A percentile compares a stretch with the other conserved stretches of the same genome.
phyloP scores from a whole-genome alignment of 1,140 invertebrate species.

The Drosophila tsacasi region DNA sequence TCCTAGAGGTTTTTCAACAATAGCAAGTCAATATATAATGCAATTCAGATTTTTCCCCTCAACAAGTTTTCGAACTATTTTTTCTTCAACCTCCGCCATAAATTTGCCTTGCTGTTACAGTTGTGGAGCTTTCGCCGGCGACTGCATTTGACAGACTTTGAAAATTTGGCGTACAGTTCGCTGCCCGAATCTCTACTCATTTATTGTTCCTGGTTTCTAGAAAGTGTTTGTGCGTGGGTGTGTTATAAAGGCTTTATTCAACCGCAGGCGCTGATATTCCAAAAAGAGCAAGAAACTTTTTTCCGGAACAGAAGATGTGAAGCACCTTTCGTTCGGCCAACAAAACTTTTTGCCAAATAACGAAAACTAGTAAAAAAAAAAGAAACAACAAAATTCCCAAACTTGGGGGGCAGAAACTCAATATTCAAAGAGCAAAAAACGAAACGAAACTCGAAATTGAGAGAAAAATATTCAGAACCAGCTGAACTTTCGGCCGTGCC shows the following conservation, averaged over 20 bases:
- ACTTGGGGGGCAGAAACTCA: conserved; percentile 22
- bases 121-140: conserved; percentile 27
- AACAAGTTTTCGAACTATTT: conserved; percentile 40
- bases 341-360: conserved; percentile 37
- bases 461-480: conserved; percentile 22
- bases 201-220: conserved; percentile 2
- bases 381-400: conserved; percentile 5
- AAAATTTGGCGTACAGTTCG: conserved; percentile 30
- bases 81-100: conserved; percentile 17
- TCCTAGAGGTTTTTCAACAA: conserved; percentile 17
- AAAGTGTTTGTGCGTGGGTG: background rate
- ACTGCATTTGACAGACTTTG: conserved; percentile 51
- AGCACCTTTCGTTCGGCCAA: conserved; percentile 37
- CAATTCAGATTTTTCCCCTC: conserved; percentile 31
- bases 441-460: conserved; percentile 1
- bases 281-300: conserved; percentile 51
- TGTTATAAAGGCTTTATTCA: conserved; percentile 34
- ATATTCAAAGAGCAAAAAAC: conserved; percentile 21
- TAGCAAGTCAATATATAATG: conserved; percentile 35
- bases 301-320: conserved; percentile 35
- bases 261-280: conserved; percentile 43
- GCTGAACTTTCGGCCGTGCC: conserved; percentile 20
- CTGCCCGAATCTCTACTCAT: conserved; percentile 2
- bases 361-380: conserved; percentile 12
- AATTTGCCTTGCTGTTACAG: conserved; percentile 43